Evolutionary conservation across 2,113 vertebrate genomes (phyloP).

Genomic region (Notarius lentiginosus): DNA sequence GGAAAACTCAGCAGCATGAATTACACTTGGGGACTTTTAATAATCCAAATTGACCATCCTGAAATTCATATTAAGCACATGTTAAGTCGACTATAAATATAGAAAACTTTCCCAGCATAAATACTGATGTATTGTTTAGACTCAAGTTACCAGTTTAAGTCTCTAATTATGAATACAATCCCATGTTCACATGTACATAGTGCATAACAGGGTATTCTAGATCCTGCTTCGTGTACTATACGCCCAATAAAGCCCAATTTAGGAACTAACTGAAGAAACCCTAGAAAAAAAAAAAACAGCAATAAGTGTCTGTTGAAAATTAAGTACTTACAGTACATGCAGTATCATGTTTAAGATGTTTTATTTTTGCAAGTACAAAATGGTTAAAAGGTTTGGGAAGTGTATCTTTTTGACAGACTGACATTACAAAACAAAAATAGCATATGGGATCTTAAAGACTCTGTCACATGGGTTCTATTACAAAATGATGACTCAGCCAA

Average conservation of each 20-base stretch:
- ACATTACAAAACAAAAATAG: neutral
- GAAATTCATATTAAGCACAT: no score
- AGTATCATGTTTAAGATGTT: no score
- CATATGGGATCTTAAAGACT: neutral
- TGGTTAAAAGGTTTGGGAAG: neutral
- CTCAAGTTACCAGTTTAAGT: neutral
- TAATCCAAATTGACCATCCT: neutral
- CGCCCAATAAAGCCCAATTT: neutral
- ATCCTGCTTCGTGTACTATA: neutral
- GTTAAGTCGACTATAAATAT: no score
- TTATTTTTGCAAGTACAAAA: neutral
- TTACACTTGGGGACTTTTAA: neutral
- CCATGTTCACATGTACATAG: neutral
- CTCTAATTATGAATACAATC: neutral
- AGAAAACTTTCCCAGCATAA: neutral
- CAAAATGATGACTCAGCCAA: no score
- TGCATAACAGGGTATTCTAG: neutral
- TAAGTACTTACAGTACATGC: no score
- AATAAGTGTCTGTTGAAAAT: no score
- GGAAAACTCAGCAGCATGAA: neutral
- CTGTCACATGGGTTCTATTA: no score
- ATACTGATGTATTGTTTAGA: no score
- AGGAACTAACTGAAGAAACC: no score
- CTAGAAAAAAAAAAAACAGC: no score
- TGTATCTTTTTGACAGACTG: neutral